Evolutionary conservation across 2,797 vertebrate species (phyloP), one percentile per base, ranked within the genome.

Genomic region (Salmo trutta): DNA sequence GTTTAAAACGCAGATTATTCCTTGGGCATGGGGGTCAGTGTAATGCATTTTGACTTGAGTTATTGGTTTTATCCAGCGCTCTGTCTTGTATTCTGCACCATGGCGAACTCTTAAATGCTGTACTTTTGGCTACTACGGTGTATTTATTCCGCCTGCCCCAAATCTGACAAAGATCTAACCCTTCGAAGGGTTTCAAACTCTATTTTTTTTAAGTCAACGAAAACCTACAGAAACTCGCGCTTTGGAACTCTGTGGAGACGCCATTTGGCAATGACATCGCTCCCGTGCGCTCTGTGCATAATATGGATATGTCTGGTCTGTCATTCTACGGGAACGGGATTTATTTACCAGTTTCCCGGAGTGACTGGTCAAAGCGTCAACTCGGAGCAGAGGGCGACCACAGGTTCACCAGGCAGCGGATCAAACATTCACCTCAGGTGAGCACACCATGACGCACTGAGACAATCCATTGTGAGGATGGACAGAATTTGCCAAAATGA

Each of bases 331-430:
- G 91, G 84, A 81, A 94, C 91, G 1, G 89, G 93, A 4, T 91
- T 92, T 83, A 77, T 93, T 54, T 95, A 94, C 88, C 90, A 84
- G 74, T 86, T 93, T 76, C 94, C 93, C 7, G 83, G 87, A 51
- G 85, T 91, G 78, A 80, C 88, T 66, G 72, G 93, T 76, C 92
- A 92, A 80, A 90, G 91, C 75, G 80, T 91, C 75, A 90, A 88
- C n/a, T 84, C 92, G 19, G 90, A 91, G 5, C 90, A 90, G 81
- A 89, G 84, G 77, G 79, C 85, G 78, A 83, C 5, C 79, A 73
- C 77, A 1, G 92, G 92, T 86, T 84, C 91, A 0, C 93, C 91
- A 17, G 91, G 87, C 8, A 79, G 86, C 77, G 80, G 87, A 3
- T 79, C 90, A 29, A 86, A 74, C 1, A 79, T 70, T 72, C 90